These are phyloP conservation scores for Myopa testacea DNA, from an alignment of 2,888 invertebrate genomes.

Conservation along the genomic window DNA sequence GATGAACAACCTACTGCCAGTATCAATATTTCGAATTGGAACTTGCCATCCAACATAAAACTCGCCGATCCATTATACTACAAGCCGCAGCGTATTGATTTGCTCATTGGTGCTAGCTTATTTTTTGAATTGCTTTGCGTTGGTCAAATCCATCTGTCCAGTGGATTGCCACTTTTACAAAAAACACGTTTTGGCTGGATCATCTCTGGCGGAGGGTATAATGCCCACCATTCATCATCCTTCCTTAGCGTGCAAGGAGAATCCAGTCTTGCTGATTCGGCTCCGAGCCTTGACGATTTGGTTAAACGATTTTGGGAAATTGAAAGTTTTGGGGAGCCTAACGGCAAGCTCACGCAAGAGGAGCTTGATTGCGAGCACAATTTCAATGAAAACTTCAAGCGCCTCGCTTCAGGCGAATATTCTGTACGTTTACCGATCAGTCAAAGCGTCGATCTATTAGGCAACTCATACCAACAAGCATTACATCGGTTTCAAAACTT, in stretches of 20 bases:
- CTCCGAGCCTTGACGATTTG: neutral
- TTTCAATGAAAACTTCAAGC: no score
- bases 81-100: constrained; percentile 19
- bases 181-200: neutral
- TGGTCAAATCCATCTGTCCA: constrained; percentile 29
- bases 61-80: constrained; percentile 33
- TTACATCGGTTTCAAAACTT: no score
- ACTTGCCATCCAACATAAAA: constrained; percentile 10
- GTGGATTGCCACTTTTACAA: neutral
- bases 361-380: no score
- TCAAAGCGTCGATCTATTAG: no score
- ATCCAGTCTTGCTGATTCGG: neutral
- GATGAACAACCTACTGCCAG: no score
- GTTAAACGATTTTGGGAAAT: constrained; percentile 31
- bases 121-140: constrained; percentile 39
- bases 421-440: no score
- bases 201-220: neutral
- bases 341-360: no score
- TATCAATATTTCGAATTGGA: neutral
- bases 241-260: neutral
- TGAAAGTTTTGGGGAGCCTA: constrained; percentile 8
- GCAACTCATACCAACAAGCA: no score
- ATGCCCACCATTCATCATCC: neutral
- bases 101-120: constrained; percentile 30
- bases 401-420: no score